phyloP scores from a whole-genome alignment of 2,797 vertebrate species.

The Geotrypetes seraphini region DNA sequence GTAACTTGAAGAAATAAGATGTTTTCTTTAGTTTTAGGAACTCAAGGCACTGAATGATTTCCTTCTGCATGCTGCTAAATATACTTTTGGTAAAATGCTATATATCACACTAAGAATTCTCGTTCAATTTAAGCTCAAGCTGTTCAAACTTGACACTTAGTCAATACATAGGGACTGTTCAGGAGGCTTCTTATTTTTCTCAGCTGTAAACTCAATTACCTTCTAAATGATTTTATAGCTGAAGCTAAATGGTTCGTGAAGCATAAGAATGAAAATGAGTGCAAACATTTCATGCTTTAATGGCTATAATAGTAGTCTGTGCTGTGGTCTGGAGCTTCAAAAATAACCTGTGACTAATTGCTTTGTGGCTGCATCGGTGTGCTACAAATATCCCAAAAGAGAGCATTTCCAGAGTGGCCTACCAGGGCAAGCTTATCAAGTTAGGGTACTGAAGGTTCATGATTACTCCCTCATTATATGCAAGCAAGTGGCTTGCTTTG shows the following conservation, averaged over 20 bases:
- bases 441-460: constrained; percentile 2
- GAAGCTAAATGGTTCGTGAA: constrained; percentile 37
- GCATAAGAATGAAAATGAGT: constrained; percentile 27
- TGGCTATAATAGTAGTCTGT: constrained; percentile 9
- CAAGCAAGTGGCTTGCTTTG: not conserved
- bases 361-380: constrained; percentile 10
- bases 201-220: constrained; percentile 30
- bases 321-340: constrained; percentile 27
- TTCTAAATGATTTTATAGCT: constrained; percentile 38
- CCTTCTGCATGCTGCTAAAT: constrained; percentile 10
- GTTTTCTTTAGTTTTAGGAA: too few relatives aligned
- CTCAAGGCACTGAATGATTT: too few relatives aligned
- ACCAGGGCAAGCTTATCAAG: not conserved
- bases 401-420: constrained; percentile 8
- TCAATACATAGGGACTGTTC: constrained; percentile 27
- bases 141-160: constrained; percentile 21
- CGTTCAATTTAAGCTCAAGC: constrained; percentile 19
- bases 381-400: constrained; percentile 4
- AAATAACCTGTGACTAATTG: constrained; percentile 32
- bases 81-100: constrained; percentile 2
- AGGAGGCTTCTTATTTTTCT: constrained; percentile 35
- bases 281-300: constrained; percentile 36
- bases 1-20: too few relatives aligned
- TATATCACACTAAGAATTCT: constrained; percentile 9
- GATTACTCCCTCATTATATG: constrained; percentile 10